Evolutionary conservation across 2,888 invertebrate genomes (phyloP).

Genomic region (Apotomis turbidana): DNA sequence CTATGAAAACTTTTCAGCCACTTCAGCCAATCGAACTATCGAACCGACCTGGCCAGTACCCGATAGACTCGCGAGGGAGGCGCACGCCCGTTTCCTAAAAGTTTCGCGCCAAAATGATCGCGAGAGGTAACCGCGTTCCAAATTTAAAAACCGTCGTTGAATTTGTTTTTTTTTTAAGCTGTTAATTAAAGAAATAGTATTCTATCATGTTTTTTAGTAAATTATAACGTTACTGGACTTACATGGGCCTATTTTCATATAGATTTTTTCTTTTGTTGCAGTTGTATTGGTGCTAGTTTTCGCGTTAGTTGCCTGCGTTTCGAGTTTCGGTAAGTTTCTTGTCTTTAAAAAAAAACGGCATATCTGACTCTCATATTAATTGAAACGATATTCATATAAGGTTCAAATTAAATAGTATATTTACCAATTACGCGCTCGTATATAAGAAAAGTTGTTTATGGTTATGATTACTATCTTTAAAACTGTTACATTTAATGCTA

Average conservation of each 20-base stretch:
- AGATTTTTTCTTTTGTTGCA: slow-evolving; percentile 60
- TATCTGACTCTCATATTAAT: too few relatives aligned
- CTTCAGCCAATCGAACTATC: background rate
- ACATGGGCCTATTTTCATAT: slow-evolving; percentile 5
- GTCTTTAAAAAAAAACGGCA: background rate
- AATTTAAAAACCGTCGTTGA: slow-evolving; percentile 14
- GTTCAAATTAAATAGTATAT: too few relatives aligned
- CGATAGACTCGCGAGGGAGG: slow-evolving; percentile 53
- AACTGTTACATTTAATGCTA: too few relatives aligned
- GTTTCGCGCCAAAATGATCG: slow-evolving; percentile 72
- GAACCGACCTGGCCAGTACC: slow-evolving; percentile 55
- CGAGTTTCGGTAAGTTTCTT: slow-evolving; percentile 71
- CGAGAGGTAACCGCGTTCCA: slow-evolving; percentile 61
- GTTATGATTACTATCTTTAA: too few relatives aligned
- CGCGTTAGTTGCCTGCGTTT: slow-evolving; percentile 61
- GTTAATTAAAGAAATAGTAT: background rate
- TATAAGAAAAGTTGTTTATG: too few relatives aligned
- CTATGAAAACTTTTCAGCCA: slow-evolving; percentile 32
- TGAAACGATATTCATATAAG: too few relatives aligned
- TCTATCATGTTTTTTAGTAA: too few relatives aligned
- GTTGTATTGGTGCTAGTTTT: slow-evolving; percentile 71
- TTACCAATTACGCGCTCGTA: fast-evolving
- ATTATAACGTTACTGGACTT: too few relatives aligned
- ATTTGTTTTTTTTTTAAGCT: slow-evolving; percentile 26
- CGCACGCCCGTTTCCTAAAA: slow-evolving; percentile 55